Conservation (phyloP, 2,113 vertebrate genomes). For the Poeciliopsis retropinna region DNA sequence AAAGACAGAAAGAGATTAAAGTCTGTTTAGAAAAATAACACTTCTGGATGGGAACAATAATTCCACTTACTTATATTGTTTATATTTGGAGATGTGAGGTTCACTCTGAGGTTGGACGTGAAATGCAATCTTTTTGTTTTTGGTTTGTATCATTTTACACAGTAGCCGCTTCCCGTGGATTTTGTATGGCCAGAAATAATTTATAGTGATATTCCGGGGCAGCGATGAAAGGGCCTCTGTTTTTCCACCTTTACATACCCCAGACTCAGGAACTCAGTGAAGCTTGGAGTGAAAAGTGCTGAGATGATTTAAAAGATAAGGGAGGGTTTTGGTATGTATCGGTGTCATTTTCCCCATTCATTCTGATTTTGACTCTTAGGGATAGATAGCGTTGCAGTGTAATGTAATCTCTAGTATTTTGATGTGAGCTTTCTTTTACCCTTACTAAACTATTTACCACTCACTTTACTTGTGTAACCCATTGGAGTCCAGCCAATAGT, state of each 20-base stretch:
- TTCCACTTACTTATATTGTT: constrained; percentile 65
- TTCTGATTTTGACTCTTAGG: background rate
- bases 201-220: constrained; percentile 55
- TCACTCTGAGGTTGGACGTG: constrained; percentile 40
- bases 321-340: background rate
- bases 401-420: background rate
- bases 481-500: background rate
- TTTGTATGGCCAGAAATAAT: constrained; percentile 68
- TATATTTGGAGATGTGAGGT: constrained; percentile 44
- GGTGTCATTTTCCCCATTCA: background rate
- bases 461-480: background rate
- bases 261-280: background rate
- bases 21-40: constrained; percentile 66
- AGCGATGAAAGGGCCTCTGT: constrained; percentile 59
- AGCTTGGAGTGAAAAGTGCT: constrained; percentile 8
- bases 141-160: constrained; percentile 71
- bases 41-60: constrained; percentile 57
- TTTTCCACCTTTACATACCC: constrained; percentile 20
- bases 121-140: constrained; percentile 73
- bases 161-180: constrained; percentile 68
- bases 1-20: constrained; percentile 65
- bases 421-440: background rate
- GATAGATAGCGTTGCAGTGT: background rate
- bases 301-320: background rate
- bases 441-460: background rate